Base-by-base conservation (phyloP, 2,888 invertebrate species). In the Pocota personata region DNA sequence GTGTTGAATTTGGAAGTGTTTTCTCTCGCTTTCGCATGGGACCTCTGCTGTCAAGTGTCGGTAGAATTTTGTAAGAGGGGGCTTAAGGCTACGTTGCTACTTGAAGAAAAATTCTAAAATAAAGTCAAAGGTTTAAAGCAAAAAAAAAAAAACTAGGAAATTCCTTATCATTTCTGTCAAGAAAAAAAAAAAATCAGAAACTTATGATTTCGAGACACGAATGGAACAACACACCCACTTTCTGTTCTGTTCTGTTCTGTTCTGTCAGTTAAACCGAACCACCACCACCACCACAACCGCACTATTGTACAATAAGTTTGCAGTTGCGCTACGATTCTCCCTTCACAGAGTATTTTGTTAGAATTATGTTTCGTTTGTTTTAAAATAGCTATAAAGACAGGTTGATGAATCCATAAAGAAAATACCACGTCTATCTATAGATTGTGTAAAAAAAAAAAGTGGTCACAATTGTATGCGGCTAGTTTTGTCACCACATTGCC, bases 11-110 rank as follows among this genome's bases (percentile, higher is more conserved):
- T 16, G 30, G 3, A 37, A 35, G 40, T 69, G 46, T 57, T 72
- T 19, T 64, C 21, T 71, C 37, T 69, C 62, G 40, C 16, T 62
- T 55, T 32, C 32, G 43, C 40, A 32, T 66, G 21, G 14, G 52
- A 83, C 32, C 75, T n/a, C n/a, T n/a, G n/a, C n/a, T 84, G 84
- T 84, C 84, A 80, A n/a, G 69, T 84, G 66, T 67, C 32, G 60
- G 43, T 82, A 48, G 14, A 35, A 75, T 48, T 50, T 60, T 76
- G 43, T 24, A n/a, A 35, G 19, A 2, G 32, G 21, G 1, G n/a
- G 16, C 37, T 27, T 30, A 30, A 37, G 21, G 16, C 48, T 37
- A 14, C 14, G 48, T 32, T 52, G 57, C n/a, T 24, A 55, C 30
- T 62, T 43, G n/a, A 43, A 7, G 19, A 12, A 32, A 64, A 50